Evolutionary conservation across 2,888 invertebrate species (phyloP).

Genomic region (Gastrophysa polygoni): DNA sequence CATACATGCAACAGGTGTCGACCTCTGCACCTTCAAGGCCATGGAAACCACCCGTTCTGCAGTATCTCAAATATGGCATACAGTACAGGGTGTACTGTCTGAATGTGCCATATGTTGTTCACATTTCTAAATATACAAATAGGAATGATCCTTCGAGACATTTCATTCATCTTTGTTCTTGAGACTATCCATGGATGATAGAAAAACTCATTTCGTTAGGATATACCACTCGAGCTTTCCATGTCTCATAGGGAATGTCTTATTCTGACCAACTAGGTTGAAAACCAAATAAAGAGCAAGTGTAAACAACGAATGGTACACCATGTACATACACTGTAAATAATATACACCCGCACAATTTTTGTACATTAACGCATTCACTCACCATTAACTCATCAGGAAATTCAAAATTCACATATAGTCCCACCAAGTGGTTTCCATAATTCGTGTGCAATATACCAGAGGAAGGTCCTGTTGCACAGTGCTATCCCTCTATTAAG

Average conservation of each 20-base stretch:
- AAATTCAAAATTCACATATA: constrained; percentile 44
- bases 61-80: constrained; percentile 15
- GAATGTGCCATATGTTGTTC: neutral
- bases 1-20: constrained; percentile 37
- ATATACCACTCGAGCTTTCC: no score
- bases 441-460: constrained; percentile 49
- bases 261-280: no score
- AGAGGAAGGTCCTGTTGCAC: constrained; percentile 29
- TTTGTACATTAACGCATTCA: constrained; percentile 43
- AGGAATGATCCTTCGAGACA: no score
- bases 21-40: constrained; percentile 30
- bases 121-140: no score
- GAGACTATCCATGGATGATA: no score
- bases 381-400: constrained; percentile 30
- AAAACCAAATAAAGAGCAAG: no score
- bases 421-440: constrained; percentile 43
- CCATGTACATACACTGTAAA: constrained; percentile 46
- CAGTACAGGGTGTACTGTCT: constrained; percentile 8
- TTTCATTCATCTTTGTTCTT: no score
- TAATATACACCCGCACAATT: constrained; percentile 45
- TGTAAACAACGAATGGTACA: neutral
- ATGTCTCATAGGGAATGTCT: no score
- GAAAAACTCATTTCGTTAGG: no score
- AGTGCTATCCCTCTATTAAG: constrained; percentile 52
- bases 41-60: constrained; percentile 39